Evolutionary conservation across 2,888 invertebrate genomes (phyloP).

Genomic region (Sericinus montela): DNA sequence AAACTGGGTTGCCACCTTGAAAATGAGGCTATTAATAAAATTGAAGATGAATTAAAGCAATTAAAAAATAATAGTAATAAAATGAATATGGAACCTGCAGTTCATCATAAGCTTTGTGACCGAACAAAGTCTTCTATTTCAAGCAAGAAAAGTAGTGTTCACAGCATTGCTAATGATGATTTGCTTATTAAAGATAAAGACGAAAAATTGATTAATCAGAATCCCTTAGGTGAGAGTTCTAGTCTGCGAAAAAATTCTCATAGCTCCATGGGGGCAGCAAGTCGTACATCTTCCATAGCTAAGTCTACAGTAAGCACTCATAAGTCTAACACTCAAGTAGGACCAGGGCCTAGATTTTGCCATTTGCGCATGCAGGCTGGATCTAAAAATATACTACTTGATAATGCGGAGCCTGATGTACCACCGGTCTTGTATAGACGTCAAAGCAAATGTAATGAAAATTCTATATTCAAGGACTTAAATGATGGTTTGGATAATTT

Average conservation of each 20-base stretch:
- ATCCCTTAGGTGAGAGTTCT: slow-evolving; percentile 38
- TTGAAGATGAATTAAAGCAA: slow-evolving; percentile 43
- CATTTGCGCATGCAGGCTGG: slow-evolving; percentile 87
- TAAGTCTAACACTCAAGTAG: slow-evolving; percentile 69
- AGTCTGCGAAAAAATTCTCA: slow-evolving; percentile 60
- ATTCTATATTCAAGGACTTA: slow-evolving; percentile 65
- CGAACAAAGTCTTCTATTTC: slow-evolving; percentile 65
- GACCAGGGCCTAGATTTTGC: slow-evolving; percentile 86
- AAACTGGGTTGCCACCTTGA: slow-evolving; percentile 18
- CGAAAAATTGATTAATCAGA: slow-evolving; percentile 43
- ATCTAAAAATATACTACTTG: slow-evolving; percentile 88
- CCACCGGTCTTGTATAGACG: slow-evolving; percentile 86
- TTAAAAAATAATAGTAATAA: slow-evolving; percentile 44
- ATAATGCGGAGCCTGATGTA: slow-evolving; percentile 86
- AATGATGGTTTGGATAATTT: slow-evolving; percentile 63
- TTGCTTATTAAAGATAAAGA: slow-evolving; percentile 54
- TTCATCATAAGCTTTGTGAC: slow-evolving; percentile 82
- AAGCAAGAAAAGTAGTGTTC: slow-evolving; percentile 64
- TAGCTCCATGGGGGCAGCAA: slow-evolving; percentile 68
- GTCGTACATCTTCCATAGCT: slow-evolving; percentile 68
- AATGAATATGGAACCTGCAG: slow-evolving; percentile 64
- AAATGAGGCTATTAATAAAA: slow-evolving; percentile 36
- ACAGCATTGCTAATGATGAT: slow-evolving; percentile 57
- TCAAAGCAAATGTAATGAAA: slow-evolving; percentile 74
- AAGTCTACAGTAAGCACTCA: slow-evolving; percentile 74